Evolutionary conservation across 2,888 invertebrate genomes (phyloP).

Genomic region (Leucania comma): DNA sequence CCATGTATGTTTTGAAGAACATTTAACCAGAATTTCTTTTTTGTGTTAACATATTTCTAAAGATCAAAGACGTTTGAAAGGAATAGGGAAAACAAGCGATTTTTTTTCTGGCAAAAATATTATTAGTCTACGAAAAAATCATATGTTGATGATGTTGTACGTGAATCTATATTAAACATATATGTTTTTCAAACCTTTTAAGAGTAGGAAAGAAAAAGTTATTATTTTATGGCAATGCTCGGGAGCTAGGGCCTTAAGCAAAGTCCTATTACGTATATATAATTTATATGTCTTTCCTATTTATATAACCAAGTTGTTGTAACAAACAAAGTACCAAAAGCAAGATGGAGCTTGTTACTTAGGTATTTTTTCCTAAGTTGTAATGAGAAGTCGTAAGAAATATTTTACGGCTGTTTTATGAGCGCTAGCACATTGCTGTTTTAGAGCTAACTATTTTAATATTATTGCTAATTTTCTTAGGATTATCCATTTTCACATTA

Average conservation of each 20-base stretch:
- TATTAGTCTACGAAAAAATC: too few species aligned
- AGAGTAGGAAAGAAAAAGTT: too few species aligned
- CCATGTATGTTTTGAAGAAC: too few species aligned
- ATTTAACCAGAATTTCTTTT: too few species aligned
- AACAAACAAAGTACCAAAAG: conserved; percentile 1
- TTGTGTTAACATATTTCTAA: too few species aligned
- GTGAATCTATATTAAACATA: too few species aligned
- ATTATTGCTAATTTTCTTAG: conserved; percentile 38
- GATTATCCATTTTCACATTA: conserved; percentile 21
- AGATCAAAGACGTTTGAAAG: too few species aligned
- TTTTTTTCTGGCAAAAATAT: too few species aligned
- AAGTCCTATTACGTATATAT: neutral
- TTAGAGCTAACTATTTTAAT: conserved; percentile 22
- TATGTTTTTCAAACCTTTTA: too few species aligned
- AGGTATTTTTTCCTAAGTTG: conserved; percentile 11
- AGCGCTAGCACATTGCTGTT: conserved; percentile 9
- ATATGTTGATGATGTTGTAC: too few species aligned
- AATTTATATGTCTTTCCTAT: neutral
- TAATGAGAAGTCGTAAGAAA: conserved; percentile 36
- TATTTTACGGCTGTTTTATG: conserved; percentile 34
- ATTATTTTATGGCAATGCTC: too few species aligned
- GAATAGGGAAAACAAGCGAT: too few species aligned
- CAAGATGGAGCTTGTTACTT: neutral
- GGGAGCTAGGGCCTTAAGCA: neutral
- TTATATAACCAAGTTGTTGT: neutral